Conservation (phyloP, 2,797 vertebrate species). For the Labeo calbasu region DNA sequence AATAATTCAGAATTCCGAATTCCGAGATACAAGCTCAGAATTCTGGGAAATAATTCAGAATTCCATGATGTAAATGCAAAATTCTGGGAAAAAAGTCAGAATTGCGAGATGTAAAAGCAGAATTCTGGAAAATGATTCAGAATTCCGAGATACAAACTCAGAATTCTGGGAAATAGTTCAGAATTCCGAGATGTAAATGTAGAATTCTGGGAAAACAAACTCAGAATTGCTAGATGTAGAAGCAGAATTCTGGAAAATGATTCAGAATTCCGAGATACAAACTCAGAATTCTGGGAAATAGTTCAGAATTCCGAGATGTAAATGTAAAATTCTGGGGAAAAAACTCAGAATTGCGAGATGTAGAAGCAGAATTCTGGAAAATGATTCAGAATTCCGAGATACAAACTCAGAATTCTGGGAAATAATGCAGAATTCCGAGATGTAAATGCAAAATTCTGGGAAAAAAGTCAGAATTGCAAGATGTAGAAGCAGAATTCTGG, state of each 20-base stretch:
- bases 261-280: rapidly evolving
- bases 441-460: no score
- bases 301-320: no score
- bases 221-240: background rate
- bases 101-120: no score
- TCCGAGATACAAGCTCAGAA: background rate
- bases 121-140: background rate
- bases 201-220: no score
- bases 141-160: no score
- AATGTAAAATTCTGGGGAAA: no score
- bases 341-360: background rate
- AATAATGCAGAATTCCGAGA: background rate
- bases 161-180: background rate
- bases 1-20: no score
- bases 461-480: background rate
- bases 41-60: background rate
- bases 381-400: background rate
- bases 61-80: no score
- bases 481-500: background rate
- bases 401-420: no score
- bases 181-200: background rate
- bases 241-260: no score
- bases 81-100: background rate
- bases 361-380: background rate
- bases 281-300: background rate